Evolutionary conservation across 2,797 vertebrate species (phyloP), one percentile per base, ranked within the genome.

Genomic region (Darevskia mixta): DNA sequence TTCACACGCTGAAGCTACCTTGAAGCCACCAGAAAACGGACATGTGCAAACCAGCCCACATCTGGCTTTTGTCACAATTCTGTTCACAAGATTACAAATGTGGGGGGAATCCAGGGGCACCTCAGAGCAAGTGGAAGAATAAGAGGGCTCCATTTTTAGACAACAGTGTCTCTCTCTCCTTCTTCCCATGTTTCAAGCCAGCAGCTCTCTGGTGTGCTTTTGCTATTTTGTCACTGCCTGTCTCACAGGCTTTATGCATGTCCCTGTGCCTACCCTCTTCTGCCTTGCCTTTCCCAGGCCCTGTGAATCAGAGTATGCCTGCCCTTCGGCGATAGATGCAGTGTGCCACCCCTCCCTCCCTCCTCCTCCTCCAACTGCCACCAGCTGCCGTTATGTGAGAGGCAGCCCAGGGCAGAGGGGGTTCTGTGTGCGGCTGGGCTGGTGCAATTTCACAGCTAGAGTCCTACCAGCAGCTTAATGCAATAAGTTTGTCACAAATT

Each of bases 401-500:
- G 73, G n/a, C 10, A 45, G 72, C 71, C 64, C 41, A 9, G 49
- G 79, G 83, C 88, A n/a, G 79, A 80, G 79, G 49, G 66, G 13
- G 15, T 41, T 58, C 35, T 18, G 71, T 69, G 49, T 75, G 64
- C 35, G 41, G 35, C 82, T 71, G 71, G 82, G 71, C 86, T 78
- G 72, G 78, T 25, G 86, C 71, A 90, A 90, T 61, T 75, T 87
- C 83, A 77, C 72, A 86, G 78, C 78, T 38, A 81, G 83, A 86
- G 79, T 86, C 58, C 71, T 82, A 67, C 85, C 38, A 89, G 88
- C 61, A 86, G 71, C 88, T 79, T 75, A 85, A 86, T 80, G 83
- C 88, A 81, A 69, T 82, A 89, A 43, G 82, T 89, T 79, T 73
- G 88, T 87, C 82, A 87, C 72, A 82, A 90, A 87, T 90, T 87